Base-by-base conservation (phyloP, 2,888 invertebrate genomes). In the Cyrtodaria siliqua region DNA sequence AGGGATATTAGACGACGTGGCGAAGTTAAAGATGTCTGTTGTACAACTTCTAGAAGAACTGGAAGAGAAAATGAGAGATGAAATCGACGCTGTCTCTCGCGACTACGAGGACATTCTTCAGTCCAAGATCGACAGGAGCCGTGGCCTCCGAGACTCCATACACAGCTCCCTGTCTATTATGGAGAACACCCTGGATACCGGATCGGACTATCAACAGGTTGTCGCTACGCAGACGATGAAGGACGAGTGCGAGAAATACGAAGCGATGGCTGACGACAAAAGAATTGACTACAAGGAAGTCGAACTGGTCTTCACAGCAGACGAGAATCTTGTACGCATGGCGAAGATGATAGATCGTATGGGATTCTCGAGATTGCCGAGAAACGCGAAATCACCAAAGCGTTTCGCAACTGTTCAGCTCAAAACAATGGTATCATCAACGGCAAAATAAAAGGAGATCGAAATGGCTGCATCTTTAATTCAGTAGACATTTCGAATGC, bases 31-130 rank as follows among this genome's bases (percentile, higher is more conserved):
- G 26, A 38, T 75, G 27, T 64, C 64, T 8, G 49, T 81, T 2
- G 74, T 78, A 18, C 77, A 81, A 42, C 72, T 81, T 14, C 64
- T 81, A 16, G 72, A 78, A 29, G 81, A 81, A 26, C 55, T 78
- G 9, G 81, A 81, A 50, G 78, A 75, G 14, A 74, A 71, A 40
- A 76, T 80, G 73, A 76, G 71, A 33, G 77, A 76, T n/a, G 80
- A 80, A 55, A 44, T 80, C 8, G 80, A 80, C 52, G 42, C 70
- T 16, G 72, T 80, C n/a, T 42, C 59, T 57, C 61, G 77, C 2
- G 80, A 80, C 38, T 80, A 80, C 26, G 80, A 80, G 52, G 80
- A 80, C 59, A 74, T 80, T 1, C 26, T 80, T 2, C 80, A 80
- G 42, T 52, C 66, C 12, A 80, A 80, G 52, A 63, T 73, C n/a